These are phyloP conservation scores for Gambusia holbrooki DNA, from an alignment of 2,113 vertebrate species.

Conservation along the genomic window DNA sequence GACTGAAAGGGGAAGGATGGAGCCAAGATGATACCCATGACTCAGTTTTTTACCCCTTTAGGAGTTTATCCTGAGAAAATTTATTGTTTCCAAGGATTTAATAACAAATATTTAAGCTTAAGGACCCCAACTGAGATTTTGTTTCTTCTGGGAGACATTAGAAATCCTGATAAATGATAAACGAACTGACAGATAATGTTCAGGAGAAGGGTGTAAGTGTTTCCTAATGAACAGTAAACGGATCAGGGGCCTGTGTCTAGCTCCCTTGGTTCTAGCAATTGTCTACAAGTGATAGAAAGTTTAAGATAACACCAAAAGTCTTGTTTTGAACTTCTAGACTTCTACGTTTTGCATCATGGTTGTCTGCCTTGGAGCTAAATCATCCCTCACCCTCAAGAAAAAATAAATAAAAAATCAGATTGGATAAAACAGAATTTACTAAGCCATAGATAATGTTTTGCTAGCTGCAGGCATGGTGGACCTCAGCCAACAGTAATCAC, in stretches of 20 bases:
- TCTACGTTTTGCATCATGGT: conserved; percentile 24
- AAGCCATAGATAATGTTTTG: conserved; percentile 75
- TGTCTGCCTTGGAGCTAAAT: conserved; percentile 49
- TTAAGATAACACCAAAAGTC: conserved; percentile 43
- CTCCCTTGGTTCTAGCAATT: conserved; percentile 58
- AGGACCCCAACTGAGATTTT: not conserved
- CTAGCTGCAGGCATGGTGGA: conserved; percentile 74
- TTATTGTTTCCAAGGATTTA: not conserved
- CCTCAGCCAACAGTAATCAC: conserved; percentile 75
- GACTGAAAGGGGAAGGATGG: conserved; percentile 36
- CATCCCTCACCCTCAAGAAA: conserved; percentile 23
- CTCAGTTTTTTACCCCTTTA: conserved; percentile 26
- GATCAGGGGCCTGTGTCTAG: conserved; percentile 39
- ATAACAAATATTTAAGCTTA: conserved; percentile 16
- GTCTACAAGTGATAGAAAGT: conserved; percentile 43
- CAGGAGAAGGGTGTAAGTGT: conserved; percentile 27
- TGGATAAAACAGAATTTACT: conserved; percentile 73
- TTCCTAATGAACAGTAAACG: conserved; percentile 63
- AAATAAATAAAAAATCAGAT: conserved; percentile 48
- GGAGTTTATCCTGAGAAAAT: conserved; percentile 2
- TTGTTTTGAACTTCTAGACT: conserved; percentile 48
- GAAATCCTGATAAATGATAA: conserved; percentile 28
- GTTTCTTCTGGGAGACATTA: conserved; percentile 5
- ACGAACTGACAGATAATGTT: conserved; percentile 20
- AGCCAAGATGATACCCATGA: conserved; percentile 56